Evolutionary conservation across 2,113 vertebrate species (phyloP).

Genomic region (Vulpes ferrilata): DNA sequence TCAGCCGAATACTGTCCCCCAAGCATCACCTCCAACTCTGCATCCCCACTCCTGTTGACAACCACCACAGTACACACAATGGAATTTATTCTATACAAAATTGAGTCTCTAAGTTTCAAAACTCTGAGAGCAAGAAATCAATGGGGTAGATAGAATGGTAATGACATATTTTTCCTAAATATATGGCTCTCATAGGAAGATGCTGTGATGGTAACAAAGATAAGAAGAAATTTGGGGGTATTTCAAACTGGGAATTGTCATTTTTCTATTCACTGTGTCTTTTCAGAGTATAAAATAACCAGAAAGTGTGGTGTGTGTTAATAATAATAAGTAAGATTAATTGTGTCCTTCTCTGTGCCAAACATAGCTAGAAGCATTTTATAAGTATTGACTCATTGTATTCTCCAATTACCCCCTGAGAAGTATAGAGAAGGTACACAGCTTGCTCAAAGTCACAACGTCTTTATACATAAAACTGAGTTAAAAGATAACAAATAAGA

Average conservation of each 20-base stretch:
- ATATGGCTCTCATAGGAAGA: neutral
- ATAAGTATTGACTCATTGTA: neutral
- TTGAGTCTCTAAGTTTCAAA: neutral
- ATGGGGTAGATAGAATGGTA: neutral
- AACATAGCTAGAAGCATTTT: neutral
- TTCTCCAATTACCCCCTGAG: neutral
- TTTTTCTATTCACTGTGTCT: neutral
- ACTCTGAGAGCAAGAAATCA: neutral
- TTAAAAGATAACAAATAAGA: slow-evolving; percentile 29
- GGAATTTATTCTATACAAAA: neutral
- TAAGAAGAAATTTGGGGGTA: neutral
- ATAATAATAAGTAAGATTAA: neutral
- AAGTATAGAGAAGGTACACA: neutral
- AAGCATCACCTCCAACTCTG: no score
- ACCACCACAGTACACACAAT: neutral
- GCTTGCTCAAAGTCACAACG: neutral
- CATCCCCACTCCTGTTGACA: neutral
- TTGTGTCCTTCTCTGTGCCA: neutral
- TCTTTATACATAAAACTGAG: neutral
- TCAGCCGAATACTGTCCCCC: neutral
- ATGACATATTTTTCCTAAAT: neutral
- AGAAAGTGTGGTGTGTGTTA: neutral
- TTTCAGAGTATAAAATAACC: neutral
- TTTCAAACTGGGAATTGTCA: neutral
- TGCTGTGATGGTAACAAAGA: neutral